Evolutionary conservation across 2,113 vertebrate species (phyloP).

Genomic region (Megaceryle torquata): DNA sequence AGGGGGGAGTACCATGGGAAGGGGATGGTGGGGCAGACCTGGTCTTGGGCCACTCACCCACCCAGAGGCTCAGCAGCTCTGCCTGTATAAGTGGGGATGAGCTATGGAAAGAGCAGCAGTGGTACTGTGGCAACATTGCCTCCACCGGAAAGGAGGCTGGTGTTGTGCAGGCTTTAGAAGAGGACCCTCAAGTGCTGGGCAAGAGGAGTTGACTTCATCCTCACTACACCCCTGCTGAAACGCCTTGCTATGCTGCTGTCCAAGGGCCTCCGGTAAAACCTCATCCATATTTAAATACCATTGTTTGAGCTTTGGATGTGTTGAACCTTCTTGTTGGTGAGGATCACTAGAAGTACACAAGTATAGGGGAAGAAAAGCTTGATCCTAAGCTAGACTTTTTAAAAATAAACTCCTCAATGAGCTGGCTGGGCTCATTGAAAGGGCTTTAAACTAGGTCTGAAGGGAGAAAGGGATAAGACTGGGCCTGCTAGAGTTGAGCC

Average conservation of each 20-base stretch:
- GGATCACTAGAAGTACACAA: not conserved
- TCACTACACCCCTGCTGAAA: not conserved
- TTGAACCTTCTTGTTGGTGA: not conserved
- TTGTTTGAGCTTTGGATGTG: not conserved
- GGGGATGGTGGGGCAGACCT: rapidly evolving
- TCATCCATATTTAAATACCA: not conserved
- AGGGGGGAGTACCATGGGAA: not conserved
- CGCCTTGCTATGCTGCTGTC: rapidly evolving
- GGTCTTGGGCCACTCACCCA: rapidly evolving
- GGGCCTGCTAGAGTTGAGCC: too few species aligned
- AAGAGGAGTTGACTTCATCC: not conserved
- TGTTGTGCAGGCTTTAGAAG: not conserved
- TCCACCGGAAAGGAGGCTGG: not conserved
- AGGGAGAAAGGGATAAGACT: too few species aligned
- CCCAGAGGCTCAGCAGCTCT: not conserved
- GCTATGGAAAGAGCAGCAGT: not conserved
- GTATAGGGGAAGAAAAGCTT: not conserved
- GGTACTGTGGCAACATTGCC: rapidly evolving
- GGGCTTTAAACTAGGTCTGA: too few species aligned
- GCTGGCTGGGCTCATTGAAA: too few species aligned
- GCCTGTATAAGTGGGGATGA: rapidly evolving
- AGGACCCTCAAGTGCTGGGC: not conserved
- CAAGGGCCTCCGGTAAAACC: not conserved
- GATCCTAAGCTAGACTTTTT: not conserved
- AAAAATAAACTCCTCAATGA: not conserved